Evolutionary conservation across 2,888 invertebrate species (phyloP).

Genomic region (Rhagonycha lutea): DNA sequence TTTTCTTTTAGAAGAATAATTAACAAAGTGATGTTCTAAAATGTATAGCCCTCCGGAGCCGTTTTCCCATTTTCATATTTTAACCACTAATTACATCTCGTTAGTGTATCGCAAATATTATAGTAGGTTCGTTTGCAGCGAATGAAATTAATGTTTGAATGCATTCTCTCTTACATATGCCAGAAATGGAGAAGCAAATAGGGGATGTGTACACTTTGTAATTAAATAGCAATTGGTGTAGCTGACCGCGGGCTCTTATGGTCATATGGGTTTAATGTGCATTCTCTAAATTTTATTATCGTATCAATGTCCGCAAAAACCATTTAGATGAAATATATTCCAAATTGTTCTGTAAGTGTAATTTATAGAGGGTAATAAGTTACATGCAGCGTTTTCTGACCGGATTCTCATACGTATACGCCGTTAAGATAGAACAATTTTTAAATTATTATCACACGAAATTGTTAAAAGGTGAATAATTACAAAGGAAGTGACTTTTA

Average conservation of each 20-base stretch:
- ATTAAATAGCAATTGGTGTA: conserved; percentile 45
- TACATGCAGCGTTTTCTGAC: neutral
- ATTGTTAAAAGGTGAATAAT: neutral
- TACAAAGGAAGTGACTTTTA: neutral
- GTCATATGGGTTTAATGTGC: conserved; percentile 50
- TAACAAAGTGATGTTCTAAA: conserved; percentile 12
- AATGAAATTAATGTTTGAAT: neutral
- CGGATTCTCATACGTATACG: neutral
- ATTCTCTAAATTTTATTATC: conserved; percentile 50
- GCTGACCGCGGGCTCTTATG: conserved; percentile 47
- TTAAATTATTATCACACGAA: neutral
- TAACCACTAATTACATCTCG: conserved; percentile 36
- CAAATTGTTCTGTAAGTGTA: conserved; percentile 28
- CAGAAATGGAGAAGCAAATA: conserved; percentile 2
- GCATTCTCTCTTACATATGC: neutral
- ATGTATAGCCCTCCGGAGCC: conserved; percentile 15
- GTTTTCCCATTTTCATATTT: conserved; percentile 28
- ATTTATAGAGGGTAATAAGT: conserved; percentile 15
- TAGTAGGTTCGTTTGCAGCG: neutral
- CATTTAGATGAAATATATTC: conserved; percentile 39
- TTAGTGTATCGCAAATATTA: conserved; percentile 29
- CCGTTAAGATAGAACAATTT: neutral
- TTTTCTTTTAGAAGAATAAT: neutral
- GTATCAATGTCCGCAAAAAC: conserved; percentile 44
- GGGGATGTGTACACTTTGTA: conserved; percentile 28